phyloP scores from a whole-genome alignment of 2,113 vertebrate genomes.

The Maccullochella peelii region DNA sequence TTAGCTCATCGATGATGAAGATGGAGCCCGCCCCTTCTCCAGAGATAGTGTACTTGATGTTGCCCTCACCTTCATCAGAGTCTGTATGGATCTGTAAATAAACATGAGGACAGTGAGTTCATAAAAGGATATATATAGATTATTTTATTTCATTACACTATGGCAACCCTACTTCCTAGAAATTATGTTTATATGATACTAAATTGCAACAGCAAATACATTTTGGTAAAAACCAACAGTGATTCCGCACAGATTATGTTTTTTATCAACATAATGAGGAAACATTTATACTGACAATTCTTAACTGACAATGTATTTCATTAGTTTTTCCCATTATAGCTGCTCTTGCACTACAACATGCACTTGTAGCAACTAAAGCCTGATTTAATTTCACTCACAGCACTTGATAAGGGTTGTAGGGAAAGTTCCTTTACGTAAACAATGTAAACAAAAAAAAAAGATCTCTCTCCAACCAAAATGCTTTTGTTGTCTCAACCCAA shows the following conservation, averaged over 20 bases:
- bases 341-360: neutral
- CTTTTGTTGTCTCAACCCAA: neutral
- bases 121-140: neutral
- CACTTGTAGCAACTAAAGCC: neutral
- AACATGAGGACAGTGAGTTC: neutral
- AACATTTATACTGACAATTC: neutral
- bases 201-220: neutral
- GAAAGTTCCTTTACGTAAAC: too few relatives aligned
- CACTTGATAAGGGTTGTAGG: too few relatives aligned
- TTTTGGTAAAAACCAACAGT: neutral
- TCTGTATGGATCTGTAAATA: slow-evolving; percentile 96
- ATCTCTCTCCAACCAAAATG: neutral
- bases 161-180: neutral
- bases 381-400: neutral
- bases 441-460: neutral
- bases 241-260: neutral
- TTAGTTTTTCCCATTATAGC: neutral
- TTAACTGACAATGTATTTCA: neutral
- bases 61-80: slow-evolving; percentile 95
- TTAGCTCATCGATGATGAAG: slow-evolving; percentile 97
- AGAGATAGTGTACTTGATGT: slow-evolving; percentile 99
- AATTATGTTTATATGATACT: neutral
- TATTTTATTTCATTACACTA: neutral
- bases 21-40: slow-evolving; percentile 96
- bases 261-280: neutral